Conservation (phyloP, 2,113 vertebrate genomes). For the Nannospalax galili region DNA sequence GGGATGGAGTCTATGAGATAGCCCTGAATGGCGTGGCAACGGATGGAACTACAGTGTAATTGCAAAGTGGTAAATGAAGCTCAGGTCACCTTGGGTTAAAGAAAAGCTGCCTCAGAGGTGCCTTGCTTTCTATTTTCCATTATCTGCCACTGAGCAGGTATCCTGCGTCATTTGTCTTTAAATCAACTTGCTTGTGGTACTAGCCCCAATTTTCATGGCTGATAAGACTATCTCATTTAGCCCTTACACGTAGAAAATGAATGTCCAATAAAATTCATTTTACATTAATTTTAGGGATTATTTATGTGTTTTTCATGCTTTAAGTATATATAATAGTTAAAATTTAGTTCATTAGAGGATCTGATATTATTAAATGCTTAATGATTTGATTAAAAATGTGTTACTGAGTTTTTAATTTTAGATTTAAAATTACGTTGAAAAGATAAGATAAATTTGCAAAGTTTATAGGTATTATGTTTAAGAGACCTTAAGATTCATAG, state of each 20-base stretch:
- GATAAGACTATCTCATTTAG: slow-evolving; percentile 15
- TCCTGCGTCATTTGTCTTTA: background rate
- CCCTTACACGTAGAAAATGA: background rate
- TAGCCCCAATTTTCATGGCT: background rate
- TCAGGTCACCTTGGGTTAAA: background rate
- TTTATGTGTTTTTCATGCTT: slow-evolving; percentile 32
- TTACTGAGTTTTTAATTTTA: slow-evolving; percentile 54
- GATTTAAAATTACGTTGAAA: slow-evolving; percentile 13
- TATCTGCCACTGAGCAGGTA: background rate
- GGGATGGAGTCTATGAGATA: background rate
- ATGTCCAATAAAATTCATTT: slow-evolving; percentile 25
- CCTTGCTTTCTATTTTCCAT: background rate
- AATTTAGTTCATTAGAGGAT: slow-evolving; percentile 22
- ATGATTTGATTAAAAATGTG: slow-evolving; percentile 36
- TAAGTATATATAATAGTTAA: slow-evolving; percentile 32
- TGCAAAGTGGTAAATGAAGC: background rate
- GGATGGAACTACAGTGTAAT: background rate
- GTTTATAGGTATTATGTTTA: slow-evolving; percentile 27
- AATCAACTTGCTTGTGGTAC: background rate
- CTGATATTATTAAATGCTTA: background rate
- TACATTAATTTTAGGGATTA: background rate
- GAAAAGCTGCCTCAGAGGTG: background rate
- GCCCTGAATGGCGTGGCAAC: background rate
- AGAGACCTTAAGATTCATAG: background rate
- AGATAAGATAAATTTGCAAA: slow-evolving; percentile 10